Conservation (phyloP, 1,140 invertebrate genomes). For the Nephila pilipes region DNA sequence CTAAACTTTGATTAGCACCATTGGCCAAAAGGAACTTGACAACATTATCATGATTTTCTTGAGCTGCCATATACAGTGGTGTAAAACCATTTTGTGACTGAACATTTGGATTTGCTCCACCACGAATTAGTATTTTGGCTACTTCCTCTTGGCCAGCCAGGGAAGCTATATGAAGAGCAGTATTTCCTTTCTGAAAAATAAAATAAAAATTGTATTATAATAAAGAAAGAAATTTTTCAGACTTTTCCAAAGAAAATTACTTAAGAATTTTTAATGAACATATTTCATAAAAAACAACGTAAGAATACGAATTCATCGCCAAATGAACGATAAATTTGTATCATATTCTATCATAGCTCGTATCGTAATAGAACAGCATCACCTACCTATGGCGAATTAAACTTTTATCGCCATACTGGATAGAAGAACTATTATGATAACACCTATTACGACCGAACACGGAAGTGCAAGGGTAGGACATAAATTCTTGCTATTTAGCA, state of each 20-base stretch:
- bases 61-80: constrained; percentile 99
- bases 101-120: constrained; percentile 97
- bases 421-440: not conserved
- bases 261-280: not conserved
- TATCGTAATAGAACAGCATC: no score
- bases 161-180: constrained; percentile 98
- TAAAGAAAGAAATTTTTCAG: not conserved
- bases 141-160: constrained; percentile 98
- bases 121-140: constrained; percentile 92
- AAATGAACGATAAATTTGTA: no score
- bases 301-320: no score
- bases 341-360: no score
- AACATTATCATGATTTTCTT: constrained; percentile 98
- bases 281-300: no score
- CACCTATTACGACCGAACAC: not conserved
- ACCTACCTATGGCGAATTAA: no score
- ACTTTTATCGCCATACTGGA: not conserved
- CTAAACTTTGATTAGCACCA: constrained; percentile 98
- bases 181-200: constrained; percentile 94
- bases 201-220: not conserved
- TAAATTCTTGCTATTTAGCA: no score
- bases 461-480: no score
- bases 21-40: constrained; percentile 96
- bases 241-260: no score
- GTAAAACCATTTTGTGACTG: constrained; percentile 99